phyloP scores from a whole-genome alignment of 1,140 invertebrate species.

The Matsumurasca onukii region DNA sequence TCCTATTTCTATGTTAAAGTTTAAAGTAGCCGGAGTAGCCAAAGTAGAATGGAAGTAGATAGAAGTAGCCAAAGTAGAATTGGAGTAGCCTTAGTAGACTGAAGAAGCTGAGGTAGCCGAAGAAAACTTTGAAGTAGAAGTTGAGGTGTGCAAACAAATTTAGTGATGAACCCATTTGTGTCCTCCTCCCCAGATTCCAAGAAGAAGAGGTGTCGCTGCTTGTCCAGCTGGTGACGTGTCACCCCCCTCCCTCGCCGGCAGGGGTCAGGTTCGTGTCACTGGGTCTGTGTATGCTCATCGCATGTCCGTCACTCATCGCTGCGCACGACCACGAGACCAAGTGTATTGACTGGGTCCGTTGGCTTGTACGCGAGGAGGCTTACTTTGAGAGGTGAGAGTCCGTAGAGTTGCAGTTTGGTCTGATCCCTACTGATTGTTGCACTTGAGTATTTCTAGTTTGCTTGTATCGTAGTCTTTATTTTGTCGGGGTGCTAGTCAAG shows the following conservation, averaged over 20 bases:
- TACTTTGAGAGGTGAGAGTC: constrained; percentile 80
- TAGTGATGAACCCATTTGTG: background rate
- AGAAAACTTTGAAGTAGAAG: no score
- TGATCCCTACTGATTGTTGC: no score
- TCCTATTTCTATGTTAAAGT: no score
- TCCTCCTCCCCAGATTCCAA: constrained; percentile 65
- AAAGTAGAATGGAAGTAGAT: no score
- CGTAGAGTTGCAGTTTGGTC: no score
- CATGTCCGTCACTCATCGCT: constrained; percentile 84
- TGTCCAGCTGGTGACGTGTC: constrained; percentile 82
- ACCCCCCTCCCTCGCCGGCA: constrained; percentile 84
- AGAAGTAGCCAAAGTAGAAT: no score
- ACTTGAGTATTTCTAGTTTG: no score
- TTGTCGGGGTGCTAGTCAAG: no score
- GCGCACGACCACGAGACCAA: constrained; percentile 78
- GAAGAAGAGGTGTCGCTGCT: constrained; percentile 89
- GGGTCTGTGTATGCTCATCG: constrained; percentile 91
- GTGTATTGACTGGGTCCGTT: constrained; percentile 93
- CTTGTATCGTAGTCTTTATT: no score
- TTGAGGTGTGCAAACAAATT: background rate
- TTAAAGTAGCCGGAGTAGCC: no score
- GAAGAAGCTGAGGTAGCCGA: no score
- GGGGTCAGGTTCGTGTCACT: constrained; percentile 92
- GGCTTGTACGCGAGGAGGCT: constrained; percentile 87
- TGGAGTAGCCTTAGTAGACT: no score